phyloP scores from a whole-genome alignment of 2,888 invertebrate genomes.

The Cryptus viduatorius region DNA sequence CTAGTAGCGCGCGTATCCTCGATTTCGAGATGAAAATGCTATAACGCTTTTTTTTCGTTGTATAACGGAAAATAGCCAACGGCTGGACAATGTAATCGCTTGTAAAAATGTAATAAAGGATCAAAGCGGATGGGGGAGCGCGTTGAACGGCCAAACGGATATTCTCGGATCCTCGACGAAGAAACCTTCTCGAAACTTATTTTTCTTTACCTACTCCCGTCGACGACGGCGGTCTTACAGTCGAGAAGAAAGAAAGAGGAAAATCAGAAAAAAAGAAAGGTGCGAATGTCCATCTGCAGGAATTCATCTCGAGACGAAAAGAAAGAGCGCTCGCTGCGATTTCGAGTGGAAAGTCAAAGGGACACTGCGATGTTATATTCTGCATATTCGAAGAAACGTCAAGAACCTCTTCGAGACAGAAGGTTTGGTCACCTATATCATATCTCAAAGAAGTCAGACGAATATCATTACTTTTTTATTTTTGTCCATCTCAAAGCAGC shows the following conservation, averaged over 20 bases:
- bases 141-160: slow-evolving; percentile 65
- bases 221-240: background rate
- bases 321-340: slow-evolving; percentile 1
- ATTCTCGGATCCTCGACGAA: slow-evolving; percentile 57
- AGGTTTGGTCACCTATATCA: slow-evolving; percentile 16
- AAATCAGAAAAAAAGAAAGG: slow-evolving; percentile 32
- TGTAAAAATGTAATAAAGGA: slow-evolving; percentile 84
- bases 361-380: background rate
- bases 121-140: slow-evolving; percentile 75
- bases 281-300: slow-evolving; percentile 30
- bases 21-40: slow-evolving; percentile 7
- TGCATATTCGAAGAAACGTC: slow-evolving; percentile 53
- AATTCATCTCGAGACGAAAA: slow-evolving; percentile 13
- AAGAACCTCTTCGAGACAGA: slow-evolving; percentile 51
- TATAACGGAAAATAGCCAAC: slow-evolving; percentile 74
- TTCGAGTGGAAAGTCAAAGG: slow-evolving; percentile 28
- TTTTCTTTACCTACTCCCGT: slow-evolving; percentile 37
- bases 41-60: background rate
- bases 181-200: slow-evolving; percentile 31
- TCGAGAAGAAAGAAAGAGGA: background rate
- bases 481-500: slow-evolving; percentile 79
- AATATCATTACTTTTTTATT: slow-evolving; percentile 71
- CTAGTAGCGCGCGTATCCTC: slow-evolving; percentile 7
- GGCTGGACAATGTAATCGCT: slow-evolving; percentile 83
- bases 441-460: slow-evolving; percentile 67